Base-by-base conservation (phyloP, 2,888 invertebrate species). In the Erynnis tages region DNA sequence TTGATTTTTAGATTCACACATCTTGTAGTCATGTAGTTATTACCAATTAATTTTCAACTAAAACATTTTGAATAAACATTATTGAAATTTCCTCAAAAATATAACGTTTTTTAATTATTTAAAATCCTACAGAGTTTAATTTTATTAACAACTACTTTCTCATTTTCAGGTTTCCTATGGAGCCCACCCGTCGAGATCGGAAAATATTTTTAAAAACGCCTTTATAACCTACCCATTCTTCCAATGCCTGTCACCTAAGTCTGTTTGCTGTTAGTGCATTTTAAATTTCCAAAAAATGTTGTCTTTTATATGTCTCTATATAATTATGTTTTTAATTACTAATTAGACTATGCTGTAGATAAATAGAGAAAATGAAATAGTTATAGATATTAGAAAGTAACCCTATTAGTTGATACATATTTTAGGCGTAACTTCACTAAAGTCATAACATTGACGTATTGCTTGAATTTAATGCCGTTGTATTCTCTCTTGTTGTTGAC, bases 151-250 rank as follows among this genome's bases (percentile, higher is more conserved):
- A 14, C 5, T 16, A 35, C 7, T 35, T 45, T 34, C n/a, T 29
- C 17, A 13, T n/a, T 79, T 71, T 23, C 80, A 82, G 82, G 74
- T 54, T 68, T 73, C 65, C 70, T 71, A 58, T 78, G 78, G 77
- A 56, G 62, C 25, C 70, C 76, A 2, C 66, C 71, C 14, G 57
- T 60, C 54, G 72, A 69, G 54, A 56, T 65, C 30, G 69, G 60
- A 54, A 70, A 66, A 66, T 73, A 69, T 62, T 73, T 61, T 58
- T 76, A 69, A 67, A 61, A n/a, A n/a, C n/a, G n/a, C 34, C 30
- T 40, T 6, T 27, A 35, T 11, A 19, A 14, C 17, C 11, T 8
- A 4, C 8, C 13, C 5, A 8, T 13, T 5, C 27, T 50, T 52
- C 43, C 21, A 29, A 30, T 44, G 34, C 25, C 21, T 35, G 29